phyloP scores from a whole-genome alignment of 2,113 vertebrate species.

The Cololabis saira region DNA sequence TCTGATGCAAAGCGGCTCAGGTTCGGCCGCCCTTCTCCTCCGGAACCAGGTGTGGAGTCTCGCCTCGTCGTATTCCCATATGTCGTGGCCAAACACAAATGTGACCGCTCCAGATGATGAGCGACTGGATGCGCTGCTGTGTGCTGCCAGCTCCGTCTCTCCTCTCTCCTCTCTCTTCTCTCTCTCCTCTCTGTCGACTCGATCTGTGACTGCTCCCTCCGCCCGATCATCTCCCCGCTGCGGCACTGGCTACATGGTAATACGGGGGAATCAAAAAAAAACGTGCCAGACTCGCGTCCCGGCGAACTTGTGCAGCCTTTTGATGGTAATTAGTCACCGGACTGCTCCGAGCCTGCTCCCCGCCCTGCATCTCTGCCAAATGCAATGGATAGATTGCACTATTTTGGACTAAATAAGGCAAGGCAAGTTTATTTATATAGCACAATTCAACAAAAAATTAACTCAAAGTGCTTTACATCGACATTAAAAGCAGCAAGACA shows the following conservation, averaged over 20 bases:
- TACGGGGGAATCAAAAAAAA: slow-evolving; percentile 59
- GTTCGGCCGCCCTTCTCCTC: slow-evolving; percentile 49
- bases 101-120: slow-evolving; percentile 67
- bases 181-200: slow-evolving; percentile 42
- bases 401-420: too few species aligned
- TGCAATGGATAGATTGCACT: slow-evolving; percentile 39
- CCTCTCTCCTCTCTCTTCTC: slow-evolving; percentile 29
- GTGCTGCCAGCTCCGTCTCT: slow-evolving; percentile 51
- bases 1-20: slow-evolving; percentile 42
- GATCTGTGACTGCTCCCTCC: slow-evolving; percentile 66
- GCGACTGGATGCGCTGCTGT: slow-evolving; percentile 73
- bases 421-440: too few species aligned
- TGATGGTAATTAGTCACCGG: slow-evolving; percentile 63
- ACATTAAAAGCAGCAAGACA: too few species aligned
- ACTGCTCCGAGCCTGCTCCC: slow-evolving; percentile 35
- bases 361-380: slow-evolving; percentile 32
- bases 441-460: too few species aligned
- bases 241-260: slow-evolving; percentile 69
- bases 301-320: slow-evolving; percentile 69
- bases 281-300: slow-evolving; percentile 48
- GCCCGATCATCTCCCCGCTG: slow-evolving; percentile 73
- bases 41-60: slow-evolving; percentile 63
- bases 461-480: too few species aligned
- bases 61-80: slow-evolving; percentile 77
- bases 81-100: slow-evolving; percentile 67